phyloP scores from a whole-genome alignment of 2,797 vertebrate species.

The Xiphorhynchus erythropygius region DNA sequence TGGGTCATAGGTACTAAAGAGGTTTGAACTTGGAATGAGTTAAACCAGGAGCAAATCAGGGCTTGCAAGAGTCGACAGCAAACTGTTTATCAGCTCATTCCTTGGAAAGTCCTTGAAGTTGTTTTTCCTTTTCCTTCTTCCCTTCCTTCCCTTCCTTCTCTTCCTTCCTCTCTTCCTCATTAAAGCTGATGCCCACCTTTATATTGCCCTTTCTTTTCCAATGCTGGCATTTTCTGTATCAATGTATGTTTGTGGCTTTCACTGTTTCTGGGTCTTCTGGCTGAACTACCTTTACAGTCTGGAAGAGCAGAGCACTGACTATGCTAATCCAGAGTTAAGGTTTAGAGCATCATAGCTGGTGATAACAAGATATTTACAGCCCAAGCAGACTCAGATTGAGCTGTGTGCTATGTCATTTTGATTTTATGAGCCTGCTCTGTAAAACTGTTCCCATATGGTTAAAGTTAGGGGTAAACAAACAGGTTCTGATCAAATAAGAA shows the following conservation, averaged over 20 bases:
- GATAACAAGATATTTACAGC: slow-evolving; percentile 55
- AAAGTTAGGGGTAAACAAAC: slow-evolving; percentile 60
- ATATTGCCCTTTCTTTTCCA: not conserved
- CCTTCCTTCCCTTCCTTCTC: fast-evolving
- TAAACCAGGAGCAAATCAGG: no score
- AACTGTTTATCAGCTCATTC: no score
- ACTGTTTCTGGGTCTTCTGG: not conserved
- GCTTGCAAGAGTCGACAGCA: no score
- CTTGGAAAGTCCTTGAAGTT: no score
- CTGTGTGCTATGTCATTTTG: slow-evolving; percentile 34
- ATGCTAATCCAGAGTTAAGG: not conserved
- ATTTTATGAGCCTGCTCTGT: slow-evolving; percentile 43
- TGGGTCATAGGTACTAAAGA: no score
- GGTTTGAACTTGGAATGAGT: no score
- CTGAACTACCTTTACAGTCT: not conserved
- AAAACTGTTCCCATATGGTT: slow-evolving; percentile 55
- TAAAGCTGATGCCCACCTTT: not conserved
- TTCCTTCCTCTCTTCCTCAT: fast-evolving
- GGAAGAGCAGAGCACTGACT: not conserved
- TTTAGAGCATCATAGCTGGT: slow-evolving; percentile 23
- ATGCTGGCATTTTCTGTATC: not conserved
- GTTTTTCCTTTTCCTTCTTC: fast-evolving
- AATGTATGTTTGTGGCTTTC: not conserved
- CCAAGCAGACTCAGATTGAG: slow-evolving; percentile 30
- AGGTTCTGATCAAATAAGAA: slow-evolving; percentile 55